Conservation (phyloP, 37 sponge, comb jelly and placozoan genomes). For the Eunapius fragilis region DNA sequence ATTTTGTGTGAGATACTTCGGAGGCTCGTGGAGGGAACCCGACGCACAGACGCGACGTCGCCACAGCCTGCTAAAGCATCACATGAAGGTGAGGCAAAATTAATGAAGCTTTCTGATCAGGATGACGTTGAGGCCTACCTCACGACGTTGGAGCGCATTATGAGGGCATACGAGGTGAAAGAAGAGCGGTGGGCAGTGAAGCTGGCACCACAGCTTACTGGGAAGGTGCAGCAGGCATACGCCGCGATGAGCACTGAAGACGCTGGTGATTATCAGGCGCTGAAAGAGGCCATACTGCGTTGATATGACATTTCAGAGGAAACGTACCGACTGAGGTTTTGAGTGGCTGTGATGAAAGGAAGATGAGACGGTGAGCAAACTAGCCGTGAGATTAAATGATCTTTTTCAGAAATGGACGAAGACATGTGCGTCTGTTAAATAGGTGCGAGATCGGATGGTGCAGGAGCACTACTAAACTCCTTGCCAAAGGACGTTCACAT, state of each 20-base stretch:
- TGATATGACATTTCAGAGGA: slow-evolving; percentile 42
- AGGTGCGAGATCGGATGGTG: slow-evolving; percentile 1
- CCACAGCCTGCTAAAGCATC: no score
- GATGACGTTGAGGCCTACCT: slow-evolving; percentile 51
- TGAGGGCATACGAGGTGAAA: slow-evolving; percentile 15
- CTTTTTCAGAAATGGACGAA: slow-evolving; percentile 15
- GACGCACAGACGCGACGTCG: no score
- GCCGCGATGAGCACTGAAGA: slow-evolving; percentile 46
- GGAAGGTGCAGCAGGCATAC: slow-evolving; percentile 44
- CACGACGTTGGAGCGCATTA: slow-evolving; percentile 22
- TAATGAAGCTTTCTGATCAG: neutral
- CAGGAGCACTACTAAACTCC: slow-evolving; percentile 15
- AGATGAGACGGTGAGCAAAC: slow-evolving; percentile 13
- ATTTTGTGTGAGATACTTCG: neutral
- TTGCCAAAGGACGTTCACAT: slow-evolving; percentile 10
- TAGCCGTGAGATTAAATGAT: slow-evolving; percentile 25
- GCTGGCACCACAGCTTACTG: slow-evolving; percentile 42
- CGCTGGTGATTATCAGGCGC: slow-evolving; percentile 7
- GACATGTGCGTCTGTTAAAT: neutral
- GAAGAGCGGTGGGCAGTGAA: slow-evolving; percentile 14
- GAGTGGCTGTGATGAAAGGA: slow-evolving; percentile 7
- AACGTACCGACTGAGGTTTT: slow-evolving; percentile 20
- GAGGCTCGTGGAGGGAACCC: neutral
- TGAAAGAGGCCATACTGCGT: slow-evolving; percentile 33
- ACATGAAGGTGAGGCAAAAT: no score